phyloP scores from a whole-genome alignment of 2,888 invertebrate genomes.

The Mesochorus sp. region DNA sequence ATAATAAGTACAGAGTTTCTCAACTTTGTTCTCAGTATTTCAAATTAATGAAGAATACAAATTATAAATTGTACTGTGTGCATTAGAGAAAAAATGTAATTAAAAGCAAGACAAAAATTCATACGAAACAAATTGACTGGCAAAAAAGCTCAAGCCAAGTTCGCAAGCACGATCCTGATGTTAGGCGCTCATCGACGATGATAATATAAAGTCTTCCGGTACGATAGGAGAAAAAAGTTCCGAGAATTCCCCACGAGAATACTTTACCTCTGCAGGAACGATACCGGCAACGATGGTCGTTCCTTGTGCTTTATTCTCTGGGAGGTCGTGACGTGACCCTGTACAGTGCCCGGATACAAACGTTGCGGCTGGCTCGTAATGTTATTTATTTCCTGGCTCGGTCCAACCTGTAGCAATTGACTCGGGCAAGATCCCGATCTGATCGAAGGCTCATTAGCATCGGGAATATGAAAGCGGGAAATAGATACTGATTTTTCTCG shows the following conservation, averaged over 20 bases:
- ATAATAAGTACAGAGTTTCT: no score
- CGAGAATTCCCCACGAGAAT: slow-evolving; percentile 6
- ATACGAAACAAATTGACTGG: background rate
- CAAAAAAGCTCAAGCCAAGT: background rate
- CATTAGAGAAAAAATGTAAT: no score
- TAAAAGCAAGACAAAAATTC: no score
- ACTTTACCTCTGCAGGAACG: slow-evolving; percentile 82
- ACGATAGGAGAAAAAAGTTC: no score
- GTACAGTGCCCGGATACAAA: slow-evolving; percentile 81
- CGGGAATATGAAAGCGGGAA: slow-evolving; percentile 39
- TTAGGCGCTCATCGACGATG: slow-evolving; percentile 9
- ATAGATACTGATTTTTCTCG: slow-evolving; percentile 2
- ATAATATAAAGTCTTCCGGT: background rate
- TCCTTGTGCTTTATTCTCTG: slow-evolving; percentile 87
- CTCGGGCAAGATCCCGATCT: slow-evolving; percentile 97
- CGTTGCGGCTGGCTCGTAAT: slow-evolving; percentile 78
- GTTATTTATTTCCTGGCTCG: slow-evolving; percentile 83
- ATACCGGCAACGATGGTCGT: slow-evolving; percentile 83
- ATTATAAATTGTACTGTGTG: no score
- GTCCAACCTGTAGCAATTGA: slow-evolving; percentile 90
- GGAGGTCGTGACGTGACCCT: slow-evolving; percentile 81
- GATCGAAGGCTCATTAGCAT: slow-evolving; percentile 69
- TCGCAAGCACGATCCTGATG: slow-evolving; percentile 15
- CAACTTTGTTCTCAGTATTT: no score
- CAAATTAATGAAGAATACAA: no score